Evolutionary conservation across 2,888 invertebrate genomes (phyloP).

Genomic region (Spicauda simplicius): DNA sequence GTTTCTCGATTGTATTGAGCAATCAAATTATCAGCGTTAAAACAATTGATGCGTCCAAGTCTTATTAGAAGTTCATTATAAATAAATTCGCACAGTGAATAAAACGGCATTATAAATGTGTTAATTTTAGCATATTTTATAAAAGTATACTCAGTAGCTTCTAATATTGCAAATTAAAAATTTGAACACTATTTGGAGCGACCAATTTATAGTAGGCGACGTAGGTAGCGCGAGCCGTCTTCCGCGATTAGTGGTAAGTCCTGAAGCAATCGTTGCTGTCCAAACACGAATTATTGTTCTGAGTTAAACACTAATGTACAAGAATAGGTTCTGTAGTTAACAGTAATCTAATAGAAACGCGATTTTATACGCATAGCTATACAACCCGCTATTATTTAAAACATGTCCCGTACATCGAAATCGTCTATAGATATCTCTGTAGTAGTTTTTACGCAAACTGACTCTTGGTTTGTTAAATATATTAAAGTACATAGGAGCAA

Average conservation of each 20-base stretch:
- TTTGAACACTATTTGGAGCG: conserved; percentile 35
- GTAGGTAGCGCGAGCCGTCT: conserved; percentile 48
- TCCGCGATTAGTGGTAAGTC: conserved; percentile 45
- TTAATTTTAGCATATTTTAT: conserved; percentile 6
- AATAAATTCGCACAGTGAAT: background rate
- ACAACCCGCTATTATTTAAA: no score
- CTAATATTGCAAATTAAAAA: conserved; percentile 21
- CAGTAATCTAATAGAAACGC: background rate
- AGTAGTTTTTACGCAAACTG: no score
- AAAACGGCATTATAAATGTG: background rate
- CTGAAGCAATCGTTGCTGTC: conserved; percentile 27
- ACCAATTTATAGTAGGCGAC: conserved; percentile 58
- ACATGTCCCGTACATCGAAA: no score
- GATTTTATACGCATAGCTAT: background rate
- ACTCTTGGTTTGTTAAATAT: no score
- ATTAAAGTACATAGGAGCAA: no score
- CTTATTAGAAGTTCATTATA: background rate
- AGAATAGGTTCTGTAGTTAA: background rate
- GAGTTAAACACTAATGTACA: background rate
- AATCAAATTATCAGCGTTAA: background rate
- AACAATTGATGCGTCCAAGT: background rate
- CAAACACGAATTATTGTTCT: conserved; percentile 20
- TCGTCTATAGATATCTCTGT: no score
- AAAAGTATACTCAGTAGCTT: conserved; percentile 7
- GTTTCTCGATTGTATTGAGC: no score